These are phyloP conservation scores for Leuciscus idus DNA, from an alignment of 2,113 vertebrate species.

Conservation along the genomic window DNA sequence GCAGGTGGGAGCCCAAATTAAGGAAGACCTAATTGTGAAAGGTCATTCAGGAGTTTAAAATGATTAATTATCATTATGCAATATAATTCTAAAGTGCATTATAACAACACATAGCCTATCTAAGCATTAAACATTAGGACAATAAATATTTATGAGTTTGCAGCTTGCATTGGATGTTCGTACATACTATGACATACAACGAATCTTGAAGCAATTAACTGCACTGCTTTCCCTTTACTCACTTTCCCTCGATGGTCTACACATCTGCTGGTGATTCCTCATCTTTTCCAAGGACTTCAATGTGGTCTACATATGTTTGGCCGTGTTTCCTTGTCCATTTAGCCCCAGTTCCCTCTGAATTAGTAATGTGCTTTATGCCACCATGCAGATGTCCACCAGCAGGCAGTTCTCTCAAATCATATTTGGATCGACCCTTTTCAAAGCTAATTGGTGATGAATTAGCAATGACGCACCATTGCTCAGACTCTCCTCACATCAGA, in stretches of 20 bases:
- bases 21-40: neutral
- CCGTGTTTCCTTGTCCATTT: slow-evolving; percentile 12
- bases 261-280: slow-evolving; percentile 49
- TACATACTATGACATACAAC: neutral
- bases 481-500: neutral
- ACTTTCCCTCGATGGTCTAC: slow-evolving; percentile 16
- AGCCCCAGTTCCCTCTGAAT: slow-evolving; percentile 56
- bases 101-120: neutral
- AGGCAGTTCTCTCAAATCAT: slow-evolving; percentile 1
- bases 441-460: slow-evolving; percentile 50
- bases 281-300: slow-evolving; percentile 42
- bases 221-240: slow-evolving; percentile 31
- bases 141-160: neutral
- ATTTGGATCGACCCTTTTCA: slow-evolving; percentile 20
- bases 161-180: neutral
- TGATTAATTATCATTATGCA: neutral
- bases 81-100: neutral
- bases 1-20: neutral
- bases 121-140: neutral
- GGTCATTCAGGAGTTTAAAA: neutral
- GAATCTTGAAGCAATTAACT: slow-evolving; percentile 2
- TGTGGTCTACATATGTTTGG: slow-evolving; percentile 59
- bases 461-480: slow-evolving; percentile 42
- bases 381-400: slow-evolving; percentile 49
- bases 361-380: slow-evolving; percentile 47